These are phyloP conservation scores for Odontothrips loti DNA, from an alignment of 2,888 invertebrate species.

Conservation along the genomic window DNA sequence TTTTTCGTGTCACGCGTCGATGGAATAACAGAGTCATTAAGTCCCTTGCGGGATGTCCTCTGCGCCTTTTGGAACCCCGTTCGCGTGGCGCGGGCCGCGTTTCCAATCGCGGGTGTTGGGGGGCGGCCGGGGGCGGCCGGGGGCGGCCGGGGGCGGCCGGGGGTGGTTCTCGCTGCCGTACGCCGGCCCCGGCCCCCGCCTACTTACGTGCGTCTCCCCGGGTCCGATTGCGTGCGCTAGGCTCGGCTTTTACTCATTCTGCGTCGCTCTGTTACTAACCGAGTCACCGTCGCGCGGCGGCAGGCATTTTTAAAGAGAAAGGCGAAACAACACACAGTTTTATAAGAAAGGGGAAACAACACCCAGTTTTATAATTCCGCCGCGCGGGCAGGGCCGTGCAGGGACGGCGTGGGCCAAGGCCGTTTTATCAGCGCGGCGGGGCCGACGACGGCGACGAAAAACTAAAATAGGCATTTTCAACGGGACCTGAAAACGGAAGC, in stretches of 20 bases:
- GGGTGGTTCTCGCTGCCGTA: neutral
- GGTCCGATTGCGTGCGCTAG: neutral
- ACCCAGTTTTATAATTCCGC: neutral
- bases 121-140: neutral
- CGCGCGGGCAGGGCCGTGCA: neutral
- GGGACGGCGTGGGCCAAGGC: neutral
- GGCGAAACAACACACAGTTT: neutral
- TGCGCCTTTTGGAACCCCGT: too few relatives aligned
- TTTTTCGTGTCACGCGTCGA: too few relatives aligned
- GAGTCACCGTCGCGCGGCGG: neutral
- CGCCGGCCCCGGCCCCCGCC: neutral
- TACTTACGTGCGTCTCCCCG: neutral
- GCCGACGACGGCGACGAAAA: neutral
- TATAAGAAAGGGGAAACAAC: neutral
- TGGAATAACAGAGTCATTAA: too few relatives aligned
- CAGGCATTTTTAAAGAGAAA: constrained; percentile 6
- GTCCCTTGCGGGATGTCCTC: too few relatives aligned
- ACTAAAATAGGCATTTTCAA: too few relatives aligned
- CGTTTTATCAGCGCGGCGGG: neutral
- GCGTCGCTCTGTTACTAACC: neutral
- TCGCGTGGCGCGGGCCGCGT: neutral
- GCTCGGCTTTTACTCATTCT: neutral
- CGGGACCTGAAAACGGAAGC: too few relatives aligned
- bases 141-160: too few relatives aligned
- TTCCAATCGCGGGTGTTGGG: neutral